Evolutionary conservation across 2,797 vertebrate genomes (phyloP).

Genomic region (Coluber constrictor): DNA sequence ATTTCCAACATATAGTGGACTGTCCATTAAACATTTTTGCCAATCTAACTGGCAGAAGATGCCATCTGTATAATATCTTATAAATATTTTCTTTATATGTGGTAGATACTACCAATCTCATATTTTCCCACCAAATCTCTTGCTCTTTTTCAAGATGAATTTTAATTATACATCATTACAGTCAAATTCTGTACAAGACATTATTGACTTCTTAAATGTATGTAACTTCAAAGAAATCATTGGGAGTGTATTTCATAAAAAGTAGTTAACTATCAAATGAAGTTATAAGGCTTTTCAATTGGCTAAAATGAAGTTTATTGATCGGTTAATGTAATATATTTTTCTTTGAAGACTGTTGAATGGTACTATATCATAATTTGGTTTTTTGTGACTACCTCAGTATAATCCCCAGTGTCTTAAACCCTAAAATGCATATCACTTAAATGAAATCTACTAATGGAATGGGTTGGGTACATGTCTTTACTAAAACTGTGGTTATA

Average conservation of each 20-base stretch:
- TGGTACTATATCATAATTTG: conserved; percentile 13
- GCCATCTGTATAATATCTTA: too few relatives aligned
- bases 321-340: conserved; percentile 12
- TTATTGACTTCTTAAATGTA: not conserved
- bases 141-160: too few relatives aligned
- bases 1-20: too few relatives aligned
- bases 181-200: not conserved
- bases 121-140: too few relatives aligned
- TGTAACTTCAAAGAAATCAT: not conserved
- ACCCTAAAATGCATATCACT: not conserved
- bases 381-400: not conserved
- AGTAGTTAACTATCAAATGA: not conserved
- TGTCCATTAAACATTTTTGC: too few relatives aligned
- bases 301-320: conserved; percentile 2
- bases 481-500: not conserved
- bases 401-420: conserved; percentile 7
- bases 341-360: conserved; percentile 1
- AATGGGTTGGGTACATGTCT: not conserved
- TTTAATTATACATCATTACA: not conserved
- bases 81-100: too few relatives aligned
- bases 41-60: too few relatives aligned
- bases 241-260: not conserved
- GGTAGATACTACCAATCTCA: too few relatives aligned
- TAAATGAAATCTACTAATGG: conserved; percentile 2
- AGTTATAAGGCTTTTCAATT: not conserved